Percentiles rank a stretch among this genome's conserved stretches.
phyloP scores from a whole-genome alignment of 2,797 vertebrate species.

The Propithecus deckenii region DNA sequence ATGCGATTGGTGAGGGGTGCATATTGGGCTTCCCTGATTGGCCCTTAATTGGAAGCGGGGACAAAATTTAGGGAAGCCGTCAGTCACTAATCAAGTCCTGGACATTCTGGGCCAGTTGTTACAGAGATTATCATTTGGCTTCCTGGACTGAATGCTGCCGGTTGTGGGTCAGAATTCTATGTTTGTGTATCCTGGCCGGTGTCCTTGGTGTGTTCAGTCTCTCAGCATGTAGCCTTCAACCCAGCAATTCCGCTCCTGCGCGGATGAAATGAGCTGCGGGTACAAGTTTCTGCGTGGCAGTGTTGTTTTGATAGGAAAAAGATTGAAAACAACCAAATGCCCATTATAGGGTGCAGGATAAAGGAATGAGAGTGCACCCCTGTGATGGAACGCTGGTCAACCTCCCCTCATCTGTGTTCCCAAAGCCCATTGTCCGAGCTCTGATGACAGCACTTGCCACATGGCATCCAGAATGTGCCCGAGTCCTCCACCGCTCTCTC shows the following conservation, averaged over 20 bases:
- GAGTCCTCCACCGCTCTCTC: background rate
- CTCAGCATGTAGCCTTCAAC: background rate
- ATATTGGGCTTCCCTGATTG: background rate
- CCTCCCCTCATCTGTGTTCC: background rate
- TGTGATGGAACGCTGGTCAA: background rate
- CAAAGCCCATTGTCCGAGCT: background rate
- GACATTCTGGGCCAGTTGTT: background rate
- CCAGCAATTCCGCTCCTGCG: background rate
- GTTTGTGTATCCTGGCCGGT: background rate
- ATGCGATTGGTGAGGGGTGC: background rate
- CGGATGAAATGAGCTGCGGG: background rate
- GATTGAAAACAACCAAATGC: background rate
- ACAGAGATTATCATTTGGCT: background rate
- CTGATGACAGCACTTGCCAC: background rate
- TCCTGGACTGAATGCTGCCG: background rate
- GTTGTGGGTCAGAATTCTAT: background rate
- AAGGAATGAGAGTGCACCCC: background rate
- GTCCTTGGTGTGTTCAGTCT: background rate
- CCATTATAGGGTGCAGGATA: background rate
- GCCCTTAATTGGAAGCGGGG: background rate
- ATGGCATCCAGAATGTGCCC: accelerated
- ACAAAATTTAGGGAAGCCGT: background rate
- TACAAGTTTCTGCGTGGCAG: background rate
- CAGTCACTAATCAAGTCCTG: background rate
- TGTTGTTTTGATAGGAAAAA: background rate